A percentile compares a stretch with the other conserved stretches of the same genome.
phyloP scores from a whole-genome alignment of 2,797 vertebrate species.

The Gymnopithys bicolor region DNA sequence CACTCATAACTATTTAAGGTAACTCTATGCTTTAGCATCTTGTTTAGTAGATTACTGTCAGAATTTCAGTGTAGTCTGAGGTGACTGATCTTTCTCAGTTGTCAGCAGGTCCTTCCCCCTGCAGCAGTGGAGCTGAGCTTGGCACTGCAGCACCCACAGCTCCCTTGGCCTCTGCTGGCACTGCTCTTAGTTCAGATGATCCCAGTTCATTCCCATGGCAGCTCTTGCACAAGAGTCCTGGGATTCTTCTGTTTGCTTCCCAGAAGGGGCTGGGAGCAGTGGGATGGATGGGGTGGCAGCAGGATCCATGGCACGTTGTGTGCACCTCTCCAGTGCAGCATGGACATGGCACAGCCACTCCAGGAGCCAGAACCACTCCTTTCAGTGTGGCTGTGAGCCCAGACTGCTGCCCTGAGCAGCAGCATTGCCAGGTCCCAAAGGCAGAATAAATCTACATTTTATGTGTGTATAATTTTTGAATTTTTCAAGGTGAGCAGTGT shows the following conservation, averaged over 20 bases:
- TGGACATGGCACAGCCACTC: rapidly evolving
- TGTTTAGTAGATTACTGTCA: neutral
- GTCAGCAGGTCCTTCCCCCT: neutral
- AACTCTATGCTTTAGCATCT: slow-evolving; percentile 11
- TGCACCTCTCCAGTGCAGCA: neutral
- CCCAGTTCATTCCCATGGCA: neutral
- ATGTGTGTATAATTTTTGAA: neutral
- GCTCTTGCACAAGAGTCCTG: rapidly evolving
- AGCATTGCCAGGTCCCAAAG: neutral
- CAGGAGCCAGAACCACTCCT: neutral
- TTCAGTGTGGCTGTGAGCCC: neutral
- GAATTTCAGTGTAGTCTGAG: neutral
- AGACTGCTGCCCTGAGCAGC: neutral
- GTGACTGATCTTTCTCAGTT: neutral
- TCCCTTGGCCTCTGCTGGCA: neutral
- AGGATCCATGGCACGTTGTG: rapidly evolving
- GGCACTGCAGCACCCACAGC: neutral
- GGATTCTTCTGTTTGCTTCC: neutral
- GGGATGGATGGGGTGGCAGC: neutral
- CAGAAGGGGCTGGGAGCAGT: neutral
- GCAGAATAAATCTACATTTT: neutral
- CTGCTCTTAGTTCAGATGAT: neutral
- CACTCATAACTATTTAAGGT: neutral
- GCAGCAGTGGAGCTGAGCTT: neutral
- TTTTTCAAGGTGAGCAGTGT: neutral